A percentile compares a stretch with the other conserved stretches of the same genome.
Conservation (phyloP, 2,888 invertebrate genomes). For the Hemicrepidius hirtus region DNA sequence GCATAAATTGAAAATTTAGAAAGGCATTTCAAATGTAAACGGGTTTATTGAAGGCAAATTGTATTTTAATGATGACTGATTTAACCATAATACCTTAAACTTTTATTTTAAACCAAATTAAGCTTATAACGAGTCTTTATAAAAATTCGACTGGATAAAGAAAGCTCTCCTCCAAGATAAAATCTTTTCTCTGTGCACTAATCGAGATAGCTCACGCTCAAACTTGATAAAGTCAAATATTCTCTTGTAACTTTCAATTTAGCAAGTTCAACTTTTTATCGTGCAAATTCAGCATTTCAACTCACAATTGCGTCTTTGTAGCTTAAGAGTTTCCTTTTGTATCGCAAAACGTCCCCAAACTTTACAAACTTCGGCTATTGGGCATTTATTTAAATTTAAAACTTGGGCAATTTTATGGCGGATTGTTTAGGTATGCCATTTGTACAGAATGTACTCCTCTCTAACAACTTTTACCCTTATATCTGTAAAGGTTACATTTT, state of each 20-base stretch:
- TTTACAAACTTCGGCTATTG: not conserved
- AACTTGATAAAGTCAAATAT: slow-evolving; percentile 1
- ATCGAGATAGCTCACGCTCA: slow-evolving; percentile 1
- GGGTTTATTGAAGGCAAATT: slow-evolving; percentile 9
- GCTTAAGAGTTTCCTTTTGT: slow-evolving; percentile 14
- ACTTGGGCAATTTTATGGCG: not conserved
- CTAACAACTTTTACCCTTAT: not conserved
- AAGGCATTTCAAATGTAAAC: slow-evolving; percentile 18
- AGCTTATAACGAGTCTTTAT: not conserved
- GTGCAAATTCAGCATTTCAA: slow-evolving; percentile 11
- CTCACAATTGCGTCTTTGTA: slow-evolving; percentile 7
- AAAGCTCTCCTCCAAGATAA: slow-evolving; percentile 2
- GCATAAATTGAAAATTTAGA: slow-evolving; percentile 24
- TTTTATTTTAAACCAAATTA: not conserved
- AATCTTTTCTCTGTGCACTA: slow-evolving; percentile 1
- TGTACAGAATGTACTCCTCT: too few relatives aligned
- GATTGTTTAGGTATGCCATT: too few relatives aligned
- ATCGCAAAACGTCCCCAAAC: not conserved
- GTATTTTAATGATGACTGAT: slow-evolving; percentile 19
- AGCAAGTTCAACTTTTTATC: slow-evolving; percentile 11
- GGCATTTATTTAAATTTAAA: not conserved
- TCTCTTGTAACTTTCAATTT: slow-evolving; percentile 1
- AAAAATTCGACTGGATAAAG: not conserved
- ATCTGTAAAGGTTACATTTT: not conserved
- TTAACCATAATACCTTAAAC: not conserved